Percentiles rank a stretch among this genome's conserved stretches.
phyloP scores from a whole-genome alignment of 2,113 vertebrate genomes.

The Glareola pratincola region DNA sequence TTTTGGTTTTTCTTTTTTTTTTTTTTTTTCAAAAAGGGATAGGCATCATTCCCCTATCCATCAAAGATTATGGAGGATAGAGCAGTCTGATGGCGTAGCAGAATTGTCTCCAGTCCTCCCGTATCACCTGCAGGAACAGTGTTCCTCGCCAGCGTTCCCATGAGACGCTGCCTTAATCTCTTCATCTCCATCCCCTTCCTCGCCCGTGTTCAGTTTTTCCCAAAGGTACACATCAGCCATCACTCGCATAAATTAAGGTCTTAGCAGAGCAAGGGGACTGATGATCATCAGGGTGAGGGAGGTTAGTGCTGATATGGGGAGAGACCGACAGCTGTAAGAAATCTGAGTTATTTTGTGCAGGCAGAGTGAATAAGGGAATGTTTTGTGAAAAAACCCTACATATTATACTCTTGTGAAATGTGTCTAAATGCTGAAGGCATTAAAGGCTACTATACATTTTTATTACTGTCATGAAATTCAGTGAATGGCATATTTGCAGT shows the following conservation, averaged over 20 bases:
- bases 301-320: not conserved
- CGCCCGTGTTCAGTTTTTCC: not conserved
- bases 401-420: not conserved
- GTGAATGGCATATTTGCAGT: not conserved
- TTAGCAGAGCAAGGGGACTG: not conserved
- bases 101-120: not conserved
- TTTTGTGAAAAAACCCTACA: not conserved
- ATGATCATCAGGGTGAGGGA: not conserved
- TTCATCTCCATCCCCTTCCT: not conserved
- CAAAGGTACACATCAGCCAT: not conserved
- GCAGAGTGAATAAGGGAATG: not conserved
- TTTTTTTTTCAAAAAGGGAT: not conserved
- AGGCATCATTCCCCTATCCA: not conserved
- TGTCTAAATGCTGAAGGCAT: not conserved
- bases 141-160: not conserved
- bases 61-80: not conserved
- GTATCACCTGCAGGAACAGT: not conserved
- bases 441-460: not conserved
- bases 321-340: not conserved
- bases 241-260: not conserved
- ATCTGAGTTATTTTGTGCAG: not conserved
- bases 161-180: not conserved
- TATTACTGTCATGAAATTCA: not conserved
- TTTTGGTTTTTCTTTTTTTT: not conserved
- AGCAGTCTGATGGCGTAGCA: accelerated